Conservation (phyloP, 2,888 invertebrate species). For the Chymomyza amoena region DNA sequence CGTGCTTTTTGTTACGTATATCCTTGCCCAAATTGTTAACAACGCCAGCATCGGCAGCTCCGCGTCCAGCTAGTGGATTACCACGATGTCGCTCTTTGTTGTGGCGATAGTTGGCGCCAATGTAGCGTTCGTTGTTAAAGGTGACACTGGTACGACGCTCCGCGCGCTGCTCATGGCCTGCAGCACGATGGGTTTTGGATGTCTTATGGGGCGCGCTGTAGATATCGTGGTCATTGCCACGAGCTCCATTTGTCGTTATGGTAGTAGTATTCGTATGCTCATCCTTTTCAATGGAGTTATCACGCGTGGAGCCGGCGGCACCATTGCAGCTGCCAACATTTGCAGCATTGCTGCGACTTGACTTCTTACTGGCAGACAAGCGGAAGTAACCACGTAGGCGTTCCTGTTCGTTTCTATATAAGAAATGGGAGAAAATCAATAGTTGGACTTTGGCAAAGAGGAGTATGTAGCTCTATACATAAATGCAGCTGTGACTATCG, state of each 20-base stretch:
- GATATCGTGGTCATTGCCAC: neutral
- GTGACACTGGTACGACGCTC: slow-evolving; percentile 44
- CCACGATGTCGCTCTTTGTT: slow-evolving; percentile 33
- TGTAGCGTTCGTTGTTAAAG: slow-evolving; percentile 36
- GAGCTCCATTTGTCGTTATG: slow-evolving; percentile 40
- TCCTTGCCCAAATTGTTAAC: slow-evolving; percentile 66
- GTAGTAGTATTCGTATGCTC: slow-evolving; percentile 73
- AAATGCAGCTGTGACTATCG: too few relatives aligned
- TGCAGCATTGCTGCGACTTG: slow-evolving; percentile 67
- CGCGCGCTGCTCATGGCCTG: slow-evolving; percentile 17
- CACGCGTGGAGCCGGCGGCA: slow-evolving; percentile 72
- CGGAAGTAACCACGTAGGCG: slow-evolving; percentile 82
- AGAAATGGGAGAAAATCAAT: neutral
- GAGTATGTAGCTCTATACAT: too few relatives aligned
- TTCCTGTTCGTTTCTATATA: slow-evolving; percentile 80
- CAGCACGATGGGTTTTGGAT: slow-evolving; percentile 12
- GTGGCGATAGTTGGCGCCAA: slow-evolving; percentile 48
- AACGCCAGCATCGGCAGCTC: slow-evolving; percentile 57
- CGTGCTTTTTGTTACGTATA: slow-evolving; percentile 65
- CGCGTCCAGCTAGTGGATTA: slow-evolving; percentile 41
- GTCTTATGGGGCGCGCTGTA: slow-evolving; percentile 11
- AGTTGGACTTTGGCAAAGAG: neutral
- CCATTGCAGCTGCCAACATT: slow-evolving; percentile 19
- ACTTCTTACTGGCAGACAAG: slow-evolving; percentile 78
- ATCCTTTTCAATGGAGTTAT: slow-evolving; percentile 75